Percentiles rank a stretch among this genome's conserved stretches.
Conservation (phyloP, 2,888 invertebrate genomes). For the Phortica magna region DNA sequence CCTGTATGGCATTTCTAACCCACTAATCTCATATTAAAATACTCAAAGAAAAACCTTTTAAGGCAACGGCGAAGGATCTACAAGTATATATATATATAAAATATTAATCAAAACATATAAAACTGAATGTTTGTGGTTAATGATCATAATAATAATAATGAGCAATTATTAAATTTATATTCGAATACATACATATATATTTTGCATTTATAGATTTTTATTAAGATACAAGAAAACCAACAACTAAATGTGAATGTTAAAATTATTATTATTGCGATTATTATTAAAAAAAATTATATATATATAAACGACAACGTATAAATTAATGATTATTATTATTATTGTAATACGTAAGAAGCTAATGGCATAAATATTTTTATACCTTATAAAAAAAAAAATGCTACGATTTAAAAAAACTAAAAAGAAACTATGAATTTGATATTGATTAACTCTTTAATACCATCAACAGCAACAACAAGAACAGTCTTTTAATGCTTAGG, state of each 20-base stretch:
- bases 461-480: slow-evolving; percentile 53
- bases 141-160: slow-evolving; percentile 46
- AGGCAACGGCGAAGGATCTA: slow-evolving; percentile 39
- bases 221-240: slow-evolving; percentile 33
- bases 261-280: slow-evolving; percentile 29
- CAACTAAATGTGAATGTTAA: slow-evolving; percentile 39
- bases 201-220: slow-evolving; percentile 58
- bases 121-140: slow-evolving; percentile 68
- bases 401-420: slow-evolving; percentile 31
- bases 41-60: slow-evolving; percentile 52
- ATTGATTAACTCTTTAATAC: slow-evolving; percentile 36
- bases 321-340: slow-evolving; percentile 54
- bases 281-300: slow-evolving; percentile 34
- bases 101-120: slow-evolving; percentile 53
- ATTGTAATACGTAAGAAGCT: slow-evolving; percentile 65
- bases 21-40: slow-evolving; percentile 44
- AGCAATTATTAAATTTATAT: slow-evolving; percentile 58
- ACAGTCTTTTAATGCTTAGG: slow-evolving; percentile 76
- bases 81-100: not conserved
- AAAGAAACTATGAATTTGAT: slow-evolving; percentile 41
- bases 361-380: slow-evolving; percentile 56
- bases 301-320: slow-evolving; percentile 23
- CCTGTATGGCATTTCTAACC: not conserved
- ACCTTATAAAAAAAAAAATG: slow-evolving; percentile 47
- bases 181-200: slow-evolving; percentile 50